Base-by-base conservation (phyloP, 2,888 invertebrate genomes). In the Podotricha telesiphe region DNA sequence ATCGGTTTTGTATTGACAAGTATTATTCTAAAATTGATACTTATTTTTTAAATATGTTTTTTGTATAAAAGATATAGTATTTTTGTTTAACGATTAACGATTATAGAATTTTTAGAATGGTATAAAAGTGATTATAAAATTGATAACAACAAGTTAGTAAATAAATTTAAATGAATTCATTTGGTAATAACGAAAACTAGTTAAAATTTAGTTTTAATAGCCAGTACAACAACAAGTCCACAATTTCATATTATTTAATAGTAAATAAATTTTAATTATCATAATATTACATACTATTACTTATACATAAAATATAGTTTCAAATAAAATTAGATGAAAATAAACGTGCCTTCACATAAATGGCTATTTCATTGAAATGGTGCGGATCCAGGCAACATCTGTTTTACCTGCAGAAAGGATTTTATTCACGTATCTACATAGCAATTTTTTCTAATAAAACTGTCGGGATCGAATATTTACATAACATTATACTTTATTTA, bases 361-460 rank as follows among this genome's bases (percentile, higher is more conserved):
- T 65, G 53, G 59, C 28, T 48, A 68, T 56, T 71, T 66, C 59
- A 53, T 63, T 59, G 47, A 67, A 68, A 65, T 61, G 68, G 64
- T 62, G 59, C 69, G 73, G 73, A 71, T 67, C 70, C 69, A 45
- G 65, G 74, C 67, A 75, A 72, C 75, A 73, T 75, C 75, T 75
- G 73, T 68, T 68, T 69, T 62, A 73, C 73, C 71, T 73, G 71
- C 69, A 63, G 64, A 73, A 53, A 71, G 73, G 67, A 73, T 69
- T 72, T 74, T 72, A 63, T 69, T 73, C 59, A 62, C 72, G 51
- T 65, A 66, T 66, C 64, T 66, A 69, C 58, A 65, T 68, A 53
- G 37, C 65, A 42, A 62, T 50, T 55, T 45, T 59, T 58, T 62
- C 48, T 64, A 66, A 45, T 51, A 62, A 66, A 68, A 68, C 51